Conservation (phyloP, 2,888 invertebrate species). For the Leptinotarsa tumamoca region DNA sequence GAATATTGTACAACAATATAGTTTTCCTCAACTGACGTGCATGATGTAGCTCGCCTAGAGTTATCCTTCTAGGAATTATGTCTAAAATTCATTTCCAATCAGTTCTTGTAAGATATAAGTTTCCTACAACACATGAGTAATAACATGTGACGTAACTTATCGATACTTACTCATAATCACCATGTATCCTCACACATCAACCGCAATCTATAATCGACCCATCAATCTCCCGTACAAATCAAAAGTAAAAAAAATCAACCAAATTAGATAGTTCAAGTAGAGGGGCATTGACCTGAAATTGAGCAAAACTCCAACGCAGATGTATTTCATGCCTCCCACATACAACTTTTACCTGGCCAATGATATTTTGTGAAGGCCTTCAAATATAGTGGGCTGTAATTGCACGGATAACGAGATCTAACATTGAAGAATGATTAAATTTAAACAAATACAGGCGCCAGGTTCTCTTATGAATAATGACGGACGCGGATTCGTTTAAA, state of each 20-base stretch:
- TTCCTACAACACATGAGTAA: no score
- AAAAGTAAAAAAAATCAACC: constrained; percentile 34
- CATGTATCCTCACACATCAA: constrained; percentile 1
- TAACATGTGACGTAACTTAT: neutral
- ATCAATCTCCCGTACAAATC: constrained; percentile 20
- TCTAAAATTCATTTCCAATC: neutral
- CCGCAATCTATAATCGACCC: constrained; percentile 5
- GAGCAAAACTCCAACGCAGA: constrained; percentile 60
- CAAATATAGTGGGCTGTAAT: constrained; percentile 56
- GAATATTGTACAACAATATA: no score
- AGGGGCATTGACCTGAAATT: constrained; percentile 61
- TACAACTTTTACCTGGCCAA: constrained; percentile 58
- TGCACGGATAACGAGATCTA: constrained; percentile 54
- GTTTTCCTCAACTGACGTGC: no score
- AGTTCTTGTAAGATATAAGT: neutral
- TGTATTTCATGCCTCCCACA: constrained; percentile 57
- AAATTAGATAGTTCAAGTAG: constrained; percentile 44
- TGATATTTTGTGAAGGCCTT: constrained; percentile 60
- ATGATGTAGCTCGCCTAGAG: no score
- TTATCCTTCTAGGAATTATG: neutral
- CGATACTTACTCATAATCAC: neutral
- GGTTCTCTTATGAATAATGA: constrained; percentile 7
- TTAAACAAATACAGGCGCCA: constrained; percentile 39
- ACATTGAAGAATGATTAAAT: constrained; percentile 49
- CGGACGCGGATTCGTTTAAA: constrained; percentile 21